Evolutionary conservation across 1,140 invertebrate species (phyloP).

Genomic region (Rhyzopertha dominica): DNA sequence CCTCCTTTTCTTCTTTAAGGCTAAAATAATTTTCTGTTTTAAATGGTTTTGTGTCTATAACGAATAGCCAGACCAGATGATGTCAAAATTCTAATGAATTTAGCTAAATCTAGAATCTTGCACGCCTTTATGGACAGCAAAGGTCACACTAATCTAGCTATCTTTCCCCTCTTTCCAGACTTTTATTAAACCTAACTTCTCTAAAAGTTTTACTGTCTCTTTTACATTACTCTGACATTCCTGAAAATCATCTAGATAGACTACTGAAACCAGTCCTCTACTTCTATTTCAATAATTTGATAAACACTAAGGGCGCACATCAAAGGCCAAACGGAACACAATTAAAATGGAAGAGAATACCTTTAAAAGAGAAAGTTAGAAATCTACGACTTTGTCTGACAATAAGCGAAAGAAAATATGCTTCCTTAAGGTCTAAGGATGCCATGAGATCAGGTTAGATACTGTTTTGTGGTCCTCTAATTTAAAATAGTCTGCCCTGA

Average conservation of each 20-base stretch:
- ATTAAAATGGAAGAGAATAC: conserved; percentile 7
- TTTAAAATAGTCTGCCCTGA: conserved; percentile 31
- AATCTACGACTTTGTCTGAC: conserved; percentile 4
- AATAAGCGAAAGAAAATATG: conserved; percentile 2
- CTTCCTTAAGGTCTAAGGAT: conserved; percentile 21
- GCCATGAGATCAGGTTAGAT: conserved; percentile 16
- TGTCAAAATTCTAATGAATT: conserved; percentile 23
- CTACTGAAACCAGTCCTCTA: conserved; percentile 22
- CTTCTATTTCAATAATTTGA: conserved; percentile 24
- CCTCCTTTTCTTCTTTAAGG: not conserved
- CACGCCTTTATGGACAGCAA: conserved; percentile 9
- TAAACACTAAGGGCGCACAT: conserved; percentile 23
- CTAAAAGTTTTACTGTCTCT: conserved; percentile 4
- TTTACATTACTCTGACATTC: conserved; percentile 9
- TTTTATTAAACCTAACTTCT: conserved; percentile 19
- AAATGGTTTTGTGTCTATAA: conserved; percentile 30
- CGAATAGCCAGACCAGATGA: conserved; percentile 22
- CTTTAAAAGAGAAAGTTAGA: conserved; percentile 11
- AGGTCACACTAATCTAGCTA: conserved; percentile 11
- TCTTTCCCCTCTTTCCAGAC: conserved; percentile 14
- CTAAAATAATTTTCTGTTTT: conserved; percentile 25
- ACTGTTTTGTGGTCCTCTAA: conserved; percentile 29
- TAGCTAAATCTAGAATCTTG: conserved; percentile 28
- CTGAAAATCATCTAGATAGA: conserved; percentile 33
- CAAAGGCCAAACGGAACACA: conserved; percentile 9